Conservation (phyloP, 2,797 vertebrate species). For the Centropyge bicolor region DNA sequence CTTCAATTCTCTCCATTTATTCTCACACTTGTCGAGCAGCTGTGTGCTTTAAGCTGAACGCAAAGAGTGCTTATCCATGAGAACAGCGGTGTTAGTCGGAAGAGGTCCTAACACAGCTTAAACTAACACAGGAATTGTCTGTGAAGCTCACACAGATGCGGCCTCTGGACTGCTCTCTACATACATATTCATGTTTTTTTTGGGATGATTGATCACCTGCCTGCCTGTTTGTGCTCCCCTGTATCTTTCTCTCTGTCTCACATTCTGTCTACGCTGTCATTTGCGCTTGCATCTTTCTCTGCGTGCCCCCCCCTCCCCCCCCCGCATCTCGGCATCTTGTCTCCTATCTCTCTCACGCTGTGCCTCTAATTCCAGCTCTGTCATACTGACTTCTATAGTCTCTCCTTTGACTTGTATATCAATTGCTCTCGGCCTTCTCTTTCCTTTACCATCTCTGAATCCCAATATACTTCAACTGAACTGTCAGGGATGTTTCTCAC, state of each 20-base stretch:
- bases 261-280: constrained; percentile 31
- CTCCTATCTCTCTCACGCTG: constrained; percentile 27
- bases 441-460: constrained; percentile 17
- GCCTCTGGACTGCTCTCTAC: constrained; percentile 16
- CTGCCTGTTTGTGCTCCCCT: constrained; percentile 36
- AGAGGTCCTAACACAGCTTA: constrained; percentile 20
- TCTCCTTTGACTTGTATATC: background rate
- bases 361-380: constrained; percentile 46
- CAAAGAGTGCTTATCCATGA: background rate
- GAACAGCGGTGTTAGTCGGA: background rate
- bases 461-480: background rate
- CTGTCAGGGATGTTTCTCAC: constrained; percentile 5
- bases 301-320: background rate
- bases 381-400: constrained; percentile 19
- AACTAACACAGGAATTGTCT: constrained; percentile 18
- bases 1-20: constrained; percentile 8
- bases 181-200: constrained; percentile 52
- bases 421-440: constrained; percentile 20
- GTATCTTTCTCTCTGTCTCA: constrained; percentile 49
- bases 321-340: constrained; percentile 20
- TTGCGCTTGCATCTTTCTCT: constrained; percentile 28
- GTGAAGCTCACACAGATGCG: constrained; percentile 18
- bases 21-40: constrained; percentile 15
- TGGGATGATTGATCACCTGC: constrained; percentile 63
- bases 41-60: constrained; percentile 28